Percentiles rank a stretch among this genome's conserved stretches.
phyloP scores from a whole-genome alignment of 1,140 invertebrate genomes.

The Artemia franciscana region DNA sequence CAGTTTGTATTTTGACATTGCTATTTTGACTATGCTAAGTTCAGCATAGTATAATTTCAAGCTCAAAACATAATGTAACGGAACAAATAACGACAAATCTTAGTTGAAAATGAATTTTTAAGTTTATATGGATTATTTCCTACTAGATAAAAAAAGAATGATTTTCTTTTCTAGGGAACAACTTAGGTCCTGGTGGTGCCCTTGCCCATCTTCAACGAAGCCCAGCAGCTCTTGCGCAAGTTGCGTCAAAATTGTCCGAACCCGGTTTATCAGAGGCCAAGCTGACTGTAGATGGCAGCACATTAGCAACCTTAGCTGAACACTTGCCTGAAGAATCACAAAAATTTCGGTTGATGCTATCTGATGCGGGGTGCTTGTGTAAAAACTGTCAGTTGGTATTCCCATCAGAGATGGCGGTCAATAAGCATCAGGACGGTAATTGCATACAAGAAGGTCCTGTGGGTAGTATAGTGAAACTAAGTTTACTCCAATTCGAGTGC shows the following conservation, averaged over 20 bases:
- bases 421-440: slow-evolving; percentile 38
- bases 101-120: too few relatives aligned
- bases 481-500: slow-evolving; percentile 22
- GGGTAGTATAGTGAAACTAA: slow-evolving; percentile 31
- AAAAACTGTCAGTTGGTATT: slow-evolving; percentile 62
- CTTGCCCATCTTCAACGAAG: slow-evolving; percentile 8
- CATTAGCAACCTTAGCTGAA: slow-evolving; percentile 16
- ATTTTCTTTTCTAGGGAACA: neutral
- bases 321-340: slow-evolving; percentile 16
- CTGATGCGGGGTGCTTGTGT: slow-evolving; percentile 59
- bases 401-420: slow-evolving; percentile 40
- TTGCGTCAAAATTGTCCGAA: slow-evolving; percentile 23
- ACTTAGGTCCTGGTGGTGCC: neutral
- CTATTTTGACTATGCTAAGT: too few relatives aligned
- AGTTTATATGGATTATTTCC: too few relatives aligned
- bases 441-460: slow-evolving; percentile 31
- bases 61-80: too few relatives aligned
- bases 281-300: slow-evolving; percentile 23
- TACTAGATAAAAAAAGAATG: too few relatives aligned
- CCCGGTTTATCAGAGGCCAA: slow-evolving; percentile 21
- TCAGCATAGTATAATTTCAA: too few relatives aligned
- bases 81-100: too few relatives aligned
- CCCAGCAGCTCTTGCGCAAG: slow-evolving; percentile 23
- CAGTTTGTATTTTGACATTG: too few relatives aligned
- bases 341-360: slow-evolving; percentile 21